phyloP scores from a whole-genome alignment of 2,888 invertebrate species.

The Cistogaster globosa region DNA sequence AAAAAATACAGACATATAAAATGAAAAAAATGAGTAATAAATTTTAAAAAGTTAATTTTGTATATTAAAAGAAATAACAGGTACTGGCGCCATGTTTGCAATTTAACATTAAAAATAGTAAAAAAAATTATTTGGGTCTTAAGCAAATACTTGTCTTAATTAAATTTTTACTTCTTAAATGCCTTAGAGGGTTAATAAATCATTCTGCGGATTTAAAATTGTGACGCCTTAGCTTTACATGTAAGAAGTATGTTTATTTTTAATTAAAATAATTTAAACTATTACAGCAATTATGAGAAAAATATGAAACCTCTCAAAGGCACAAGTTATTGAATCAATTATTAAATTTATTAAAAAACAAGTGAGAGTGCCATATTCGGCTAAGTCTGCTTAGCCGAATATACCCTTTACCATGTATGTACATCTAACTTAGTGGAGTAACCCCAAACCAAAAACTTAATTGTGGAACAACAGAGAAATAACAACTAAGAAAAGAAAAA shows the following conservation, averaged over 20 bases:
- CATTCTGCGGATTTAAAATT: constrained; percentile 6
- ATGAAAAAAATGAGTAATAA: neutral
- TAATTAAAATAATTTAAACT: too few relatives aligned
- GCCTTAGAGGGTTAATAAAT: constrained; percentile 22
- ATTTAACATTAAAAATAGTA: constrained; percentile 18
- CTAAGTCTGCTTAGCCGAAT: too few relatives aligned
- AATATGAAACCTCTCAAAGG: too few relatives aligned
- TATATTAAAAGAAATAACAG: constrained; percentile 18
- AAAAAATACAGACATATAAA: neutral
- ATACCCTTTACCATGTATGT: too few relatives aligned
- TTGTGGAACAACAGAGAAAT: too few relatives aligned
- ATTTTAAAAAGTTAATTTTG: constrained; percentile 26
- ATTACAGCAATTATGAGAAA: too few relatives aligned
- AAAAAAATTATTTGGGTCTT: constrained; percentile 2
- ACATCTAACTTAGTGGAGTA: too few relatives aligned
- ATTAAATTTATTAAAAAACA: too few relatives aligned
- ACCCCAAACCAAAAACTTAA: too few relatives aligned
- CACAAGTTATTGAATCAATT: too few relatives aligned
- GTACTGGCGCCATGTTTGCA: constrained; percentile 40
- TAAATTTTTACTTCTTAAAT: constrained; percentile 20
- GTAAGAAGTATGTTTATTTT: neutral
- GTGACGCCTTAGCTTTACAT: neutral
- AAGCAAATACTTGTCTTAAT: constrained; percentile 43
- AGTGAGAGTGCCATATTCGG: too few relatives aligned
- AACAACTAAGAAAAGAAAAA: too few relatives aligned